These are phyloP conservation scores for Quadroppia sp. DNA, from an alignment of 2,888 invertebrate species.

Conservation along the genomic window DNA sequence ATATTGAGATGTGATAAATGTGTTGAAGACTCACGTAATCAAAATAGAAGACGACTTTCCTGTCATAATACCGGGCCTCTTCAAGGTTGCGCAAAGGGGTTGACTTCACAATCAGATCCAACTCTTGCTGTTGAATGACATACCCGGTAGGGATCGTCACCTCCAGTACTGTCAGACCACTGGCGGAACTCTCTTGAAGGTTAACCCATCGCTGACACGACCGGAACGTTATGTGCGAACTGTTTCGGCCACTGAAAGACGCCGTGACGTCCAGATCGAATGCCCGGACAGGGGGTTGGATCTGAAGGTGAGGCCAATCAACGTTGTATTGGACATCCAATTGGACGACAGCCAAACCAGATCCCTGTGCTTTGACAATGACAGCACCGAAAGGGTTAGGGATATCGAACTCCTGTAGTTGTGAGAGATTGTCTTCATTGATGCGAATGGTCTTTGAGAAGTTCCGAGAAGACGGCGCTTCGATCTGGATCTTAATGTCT, in stretches of 20 bases:
- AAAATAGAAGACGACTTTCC: constrained; percentile 86
- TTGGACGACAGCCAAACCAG: constrained; percentile 90
- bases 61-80: constrained; percentile 73
- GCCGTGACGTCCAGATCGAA: constrained; percentile 73
- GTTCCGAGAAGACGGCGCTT: constrained; percentile 74
- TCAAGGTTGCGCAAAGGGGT: constrained; percentile 72
- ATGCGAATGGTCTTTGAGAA: constrained; percentile 51
- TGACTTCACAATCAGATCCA: constrained; percentile 79
- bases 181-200: constrained; percentile 62
- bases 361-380: constrained; percentile 83
- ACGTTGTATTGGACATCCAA: constrained; percentile 90
- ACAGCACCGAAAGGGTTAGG: constrained; percentile 92
- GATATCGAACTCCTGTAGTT: constrained; percentile 75
- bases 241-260: constrained; percentile 79
- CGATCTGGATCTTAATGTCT: constrained; percentile 69
- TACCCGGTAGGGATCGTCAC: constrained; percentile 85
- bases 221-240: constrained; percentile 62
- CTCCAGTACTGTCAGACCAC: constrained; percentile 82
- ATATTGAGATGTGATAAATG: background rate
- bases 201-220: constrained; percentile 46
- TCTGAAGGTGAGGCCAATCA: constrained; percentile 75
- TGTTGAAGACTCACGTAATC: constrained; percentile 68
- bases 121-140: constrained; percentile 79
- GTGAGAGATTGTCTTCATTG: constrained; percentile 68
- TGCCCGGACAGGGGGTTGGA: constrained; percentile 72